A percentile compares a stretch with the other conserved stretches of the same genome.
phyloP scores from a whole-genome alignment of 1,140 invertebrate genomes.

The Macrocentrus cingulum region DNA sequence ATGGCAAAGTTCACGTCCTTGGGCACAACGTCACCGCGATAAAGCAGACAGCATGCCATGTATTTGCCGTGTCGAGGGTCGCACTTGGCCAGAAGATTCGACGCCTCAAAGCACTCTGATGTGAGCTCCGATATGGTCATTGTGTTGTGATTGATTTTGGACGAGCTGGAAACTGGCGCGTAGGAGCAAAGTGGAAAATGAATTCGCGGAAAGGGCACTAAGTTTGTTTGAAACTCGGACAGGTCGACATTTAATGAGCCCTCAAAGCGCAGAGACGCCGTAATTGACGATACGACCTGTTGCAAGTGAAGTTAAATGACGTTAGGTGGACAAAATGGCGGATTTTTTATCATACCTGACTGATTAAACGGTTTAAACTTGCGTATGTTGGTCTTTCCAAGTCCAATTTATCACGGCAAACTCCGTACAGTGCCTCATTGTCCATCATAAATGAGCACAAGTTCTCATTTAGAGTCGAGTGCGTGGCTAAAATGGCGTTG shows the following conservation, averaged over 20 bases:
- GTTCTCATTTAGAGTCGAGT: slow-evolving; percentile 66
- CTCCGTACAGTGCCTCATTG: slow-evolving; percentile 72
- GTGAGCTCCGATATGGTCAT: slow-evolving; percentile 57
- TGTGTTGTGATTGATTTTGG: slow-evolving; percentile 61
- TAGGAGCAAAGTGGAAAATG: slow-evolving; percentile 61
- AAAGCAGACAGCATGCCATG: slow-evolving; percentile 67
- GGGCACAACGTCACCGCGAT: slow-evolving; percentile 63
- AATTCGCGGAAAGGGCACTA: slow-evolving; percentile 50
- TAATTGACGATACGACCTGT: slow-evolving; percentile 59
- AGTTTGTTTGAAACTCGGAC: slow-evolving; percentile 63
- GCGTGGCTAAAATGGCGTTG: slow-evolving; percentile 67
- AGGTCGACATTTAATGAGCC: slow-evolving; percentile 72
- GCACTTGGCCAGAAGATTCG: slow-evolving; percentile 65
- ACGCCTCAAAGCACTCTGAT: slow-evolving; percentile 56
- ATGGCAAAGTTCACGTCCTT: slow-evolving; percentile 67
- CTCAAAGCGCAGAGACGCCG: slow-evolving; percentile 66
- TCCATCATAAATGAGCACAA: slow-evolving; percentile 69
- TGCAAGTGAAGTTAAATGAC: not conserved
- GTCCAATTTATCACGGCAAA: slow-evolving; percentile 67
- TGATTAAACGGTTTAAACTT: slow-evolving; percentile 64
- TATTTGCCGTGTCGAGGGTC: slow-evolving; percentile 55
- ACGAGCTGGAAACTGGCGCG: slow-evolving; percentile 64
- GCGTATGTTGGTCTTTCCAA: slow-evolving; percentile 66
- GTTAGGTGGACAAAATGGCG: not conserved
- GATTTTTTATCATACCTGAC: slow-evolving; percentile 53